phyloP scores from a whole-genome alignment of 2,113 vertebrate species.

The Periophthalmus modestus region DNA sequence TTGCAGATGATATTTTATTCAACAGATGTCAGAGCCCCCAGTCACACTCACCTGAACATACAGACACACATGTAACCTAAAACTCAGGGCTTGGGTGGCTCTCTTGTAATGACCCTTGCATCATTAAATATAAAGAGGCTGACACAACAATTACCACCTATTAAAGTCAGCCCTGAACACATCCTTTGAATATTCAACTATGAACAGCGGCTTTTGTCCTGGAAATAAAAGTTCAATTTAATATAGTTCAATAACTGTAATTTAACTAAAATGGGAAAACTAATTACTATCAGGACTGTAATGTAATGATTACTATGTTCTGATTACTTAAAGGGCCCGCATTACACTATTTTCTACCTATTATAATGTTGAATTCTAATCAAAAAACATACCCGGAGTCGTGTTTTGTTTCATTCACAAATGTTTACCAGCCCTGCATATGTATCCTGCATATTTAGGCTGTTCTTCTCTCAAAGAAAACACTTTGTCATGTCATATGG shows the following conservation, averaged over 20 bases:
- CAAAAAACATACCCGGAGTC: too few relatives aligned
- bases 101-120: slow-evolving; percentile 72
- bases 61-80: slow-evolving; percentile 63
- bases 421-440: too few relatives aligned
- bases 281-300: too few relatives aligned
- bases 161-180: slow-evolving; percentile 55
- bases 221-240: slow-evolving; percentile 41
- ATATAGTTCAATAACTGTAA: slow-evolving; percentile 13
- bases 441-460: too few relatives aligned
- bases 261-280: too few relatives aligned
- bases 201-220: not conserved
- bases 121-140: slow-evolving; percentile 73
- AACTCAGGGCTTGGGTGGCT: slow-evolving; percentile 54
- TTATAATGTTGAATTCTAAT: too few relatives aligned
- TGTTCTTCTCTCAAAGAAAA: too few relatives aligned
- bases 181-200: slow-evolving; percentile 10
- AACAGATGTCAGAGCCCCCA: slow-evolving; percentile 60
- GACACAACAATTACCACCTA: slow-evolving; percentile 76
- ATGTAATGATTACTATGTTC: too few relatives aligned
- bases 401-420: too few relatives aligned
- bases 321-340: too few relatives aligned
- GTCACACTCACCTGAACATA: slow-evolving; percentile 68
- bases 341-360: too few relatives aligned
- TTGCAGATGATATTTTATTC: slow-evolving; percentile 65
- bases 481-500: too few relatives aligned